Evolutionary conservation across 37 sponge, comb jelly and placozoan genomes (phyloP), one percentile per base, ranked within the genome.

Genomic region (Amphimedon queenslandica): DNA sequence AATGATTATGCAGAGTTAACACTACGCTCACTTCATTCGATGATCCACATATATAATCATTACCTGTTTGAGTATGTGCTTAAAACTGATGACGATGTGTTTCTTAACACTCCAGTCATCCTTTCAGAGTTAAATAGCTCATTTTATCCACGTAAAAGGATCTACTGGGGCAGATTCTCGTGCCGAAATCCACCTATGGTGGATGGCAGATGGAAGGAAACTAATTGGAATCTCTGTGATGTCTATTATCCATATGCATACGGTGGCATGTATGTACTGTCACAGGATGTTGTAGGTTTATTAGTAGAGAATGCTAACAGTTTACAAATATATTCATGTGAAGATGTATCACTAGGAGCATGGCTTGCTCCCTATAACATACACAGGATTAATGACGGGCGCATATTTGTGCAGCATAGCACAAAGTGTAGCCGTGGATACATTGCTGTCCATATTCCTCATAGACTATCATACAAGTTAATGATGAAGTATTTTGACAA

Each of bases 11-110:
- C 63, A 25, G 5, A 4, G 4, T 32, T 74, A 33, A 63, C 65
- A 20, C 8, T 28, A 10, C 56, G 58, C 4, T n/a, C 58, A 18
- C 64, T 74, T 27, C 36, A 31, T 32, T 33, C 63, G 8, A 37
- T 63, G 25, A 20, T 27, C 8, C 68, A 35, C 30, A 63, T 33
- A 34, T 11, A 32, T 28, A 29, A 58, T 8, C 1, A 38, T 31
- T 32, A 57, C 21, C 29, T 67, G 20, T 80, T 63, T 40, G 8
- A 6, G 6, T 86, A 75, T 37, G 35, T 86, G n/a, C 47, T 86
- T 34, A 86, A 86, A 40, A 71, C 81, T 56, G 87, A 86, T 63
- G 87, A 86, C 36, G 87, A 86, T 58, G 80, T 64, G 28, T 86
- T 76, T 38, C 57, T 78, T 0, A 30, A 80, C 34, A 33, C 61